Base-by-base conservation (phyloP, 2,888 invertebrate species). In the Odontomyia ornata region DNA sequence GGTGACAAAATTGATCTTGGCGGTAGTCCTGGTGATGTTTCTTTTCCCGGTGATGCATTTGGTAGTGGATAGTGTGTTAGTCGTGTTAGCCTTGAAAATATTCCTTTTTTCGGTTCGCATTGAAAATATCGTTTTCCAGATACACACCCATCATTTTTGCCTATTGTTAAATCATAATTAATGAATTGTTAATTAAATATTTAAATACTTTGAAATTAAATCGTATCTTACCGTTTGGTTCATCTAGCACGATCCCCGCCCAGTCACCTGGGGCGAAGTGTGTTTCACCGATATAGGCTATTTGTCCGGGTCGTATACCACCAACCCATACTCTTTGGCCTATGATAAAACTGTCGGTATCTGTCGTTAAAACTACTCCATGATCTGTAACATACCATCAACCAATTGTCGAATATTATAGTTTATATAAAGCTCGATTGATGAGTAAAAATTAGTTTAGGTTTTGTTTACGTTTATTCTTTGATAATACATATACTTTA, bases 241-340 rank as follows among this genome's bases (percentile, higher is more conserved):
- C 96, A 86, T 98, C 98, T 81, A 99, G 91, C 79, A 97, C 98
- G 78, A 99, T 93, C 71, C 98, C 99, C 69, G 97, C 98, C 98
- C 98, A 99, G 81, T 98, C 96, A 78, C 99, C 99, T 23, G 97
- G 96, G 18, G 98, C 98, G 88, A 99, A 98, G 86, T 97, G 95
- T 73, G 98, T 97, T 84, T 96, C 96, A 36, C 98, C 97, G 77
- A 97, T 93, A 47, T 77, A 75, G 56, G 97, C 95, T 81, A 99
- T 95, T 84, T 93, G 92, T 46, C 98, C 98, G 1, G 96, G 92
- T 85, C 98, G 97, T 75, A 92, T 91, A 76, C 96, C 96, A 82
- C 95, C 95, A 80, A 97, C 97, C 94, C 95, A 98, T 81, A 98
- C 95, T 80, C 94, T 90, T 85, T 98, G 95, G 30, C 98, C 98